Conservation (phyloP, 37 sponge, comb jelly and placozoan species). For the Crambe crambe region DNA sequence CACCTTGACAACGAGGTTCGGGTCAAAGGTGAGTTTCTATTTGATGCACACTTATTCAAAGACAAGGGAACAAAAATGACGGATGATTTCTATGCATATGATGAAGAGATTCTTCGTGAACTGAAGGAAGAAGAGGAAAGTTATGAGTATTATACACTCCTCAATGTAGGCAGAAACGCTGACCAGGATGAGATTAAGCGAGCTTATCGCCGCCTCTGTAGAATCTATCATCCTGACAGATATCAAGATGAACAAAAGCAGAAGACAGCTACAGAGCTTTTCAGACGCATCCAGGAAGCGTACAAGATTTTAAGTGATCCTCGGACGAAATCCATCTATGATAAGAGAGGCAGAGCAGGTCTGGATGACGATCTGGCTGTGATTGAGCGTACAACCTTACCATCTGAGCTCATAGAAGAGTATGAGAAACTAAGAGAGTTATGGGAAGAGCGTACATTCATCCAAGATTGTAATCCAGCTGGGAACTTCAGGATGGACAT, state of each 20-base stretch:
- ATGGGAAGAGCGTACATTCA: conserved; percentile 83
- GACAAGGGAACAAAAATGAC: background rate
- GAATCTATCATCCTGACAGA: conserved; percentile 94
- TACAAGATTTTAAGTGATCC: conserved; percentile 89
- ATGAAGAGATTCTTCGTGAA: conserved; percentile 2
- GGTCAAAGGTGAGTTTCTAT: background rate
- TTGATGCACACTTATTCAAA: conserved; percentile 11
- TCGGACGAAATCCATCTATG: conserved; percentile 81
- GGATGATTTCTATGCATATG: background rate
- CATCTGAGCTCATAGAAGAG: conserved; percentile 75
- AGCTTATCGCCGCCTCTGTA: conserved; percentile 83
- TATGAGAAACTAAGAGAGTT: conserved; percentile 69
- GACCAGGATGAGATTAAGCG: conserved; percentile 77
- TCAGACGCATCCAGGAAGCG: conserved; percentile 81
- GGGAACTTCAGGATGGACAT: conserved; percentile 56
- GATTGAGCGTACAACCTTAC: conserved; percentile 65
- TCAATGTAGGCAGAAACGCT: conserved; percentile 77
- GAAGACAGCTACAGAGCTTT: conserved; percentile 69
- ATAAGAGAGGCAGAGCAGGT: conserved; percentile 84
- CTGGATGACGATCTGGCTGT: conserved; percentile 69
- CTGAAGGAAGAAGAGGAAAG: conserved; percentile 32
- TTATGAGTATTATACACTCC: conserved; percentile 76
- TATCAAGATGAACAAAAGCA: conserved; percentile 64
- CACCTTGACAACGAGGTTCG: background rate
- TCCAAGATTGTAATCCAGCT: conserved; percentile 64